Base-by-base conservation (phyloP, 2,797 vertebrate genomes). In the Phalanger gymnotis region DNA sequence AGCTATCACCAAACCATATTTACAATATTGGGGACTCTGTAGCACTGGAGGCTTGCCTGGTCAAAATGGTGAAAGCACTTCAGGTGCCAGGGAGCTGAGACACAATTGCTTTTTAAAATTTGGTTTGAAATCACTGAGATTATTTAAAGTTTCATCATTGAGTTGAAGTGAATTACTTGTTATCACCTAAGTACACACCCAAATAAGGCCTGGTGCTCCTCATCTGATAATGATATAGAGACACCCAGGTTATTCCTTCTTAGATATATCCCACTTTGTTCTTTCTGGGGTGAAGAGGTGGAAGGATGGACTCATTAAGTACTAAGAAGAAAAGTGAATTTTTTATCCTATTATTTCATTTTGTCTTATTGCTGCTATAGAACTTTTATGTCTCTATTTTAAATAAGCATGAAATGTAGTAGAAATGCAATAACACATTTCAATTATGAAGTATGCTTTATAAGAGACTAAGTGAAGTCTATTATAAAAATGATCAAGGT, bases 331-430 rank as follows among this genome's bases (percentile, higher is more conserved):
- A 94, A 90, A 40, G 47, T n/a, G 40, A 93, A n/a, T n/a, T 56
- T 87, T 73, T 73, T 92, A 52, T 47, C 1, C 4, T 9, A 30
- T 6, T 91, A 57, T 66, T 54, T 93, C 66, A 28, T 73, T 73
- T 94, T 53, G 54, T 54, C n/a, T 94, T 12, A 53, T 14, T 54
- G 56, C 3, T 93, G 56, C 7, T 92, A 90, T 53, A 90, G 91
- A 30, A 16, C 3, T 12, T 89, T 92, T 53, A 54, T n/a, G 14
- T 92, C 92, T 92, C 57, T 92, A 47, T 91, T 91, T 93, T 90
- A 89, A 93, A 94, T 55, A 95, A 93, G 6, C 34, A 95, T 58
- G n/a, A 73, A 90, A 4, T 53, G 52, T 91, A 53, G 12, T 61
- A 61, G 53, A 94, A 96, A 94, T 27, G 1, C 34, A 81, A 28